These are phyloP conservation scores for Xestia ashworthii DNA, from an alignment of 2,888 invertebrate species.

Conservation along the genomic window DNA sequence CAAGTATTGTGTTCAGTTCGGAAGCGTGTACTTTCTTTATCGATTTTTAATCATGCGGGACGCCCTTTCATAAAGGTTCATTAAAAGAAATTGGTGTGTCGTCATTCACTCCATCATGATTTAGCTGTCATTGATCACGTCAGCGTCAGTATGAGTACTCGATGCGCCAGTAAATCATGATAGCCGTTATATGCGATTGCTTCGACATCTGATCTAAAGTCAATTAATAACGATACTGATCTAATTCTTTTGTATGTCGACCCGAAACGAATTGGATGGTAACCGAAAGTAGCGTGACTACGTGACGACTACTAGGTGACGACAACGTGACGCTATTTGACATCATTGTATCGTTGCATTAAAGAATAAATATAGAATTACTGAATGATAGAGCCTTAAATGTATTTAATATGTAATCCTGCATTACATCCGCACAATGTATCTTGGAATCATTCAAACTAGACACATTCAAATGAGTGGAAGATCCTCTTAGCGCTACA, in stretches of 20 bases:
- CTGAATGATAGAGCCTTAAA: constrained; percentile 7
- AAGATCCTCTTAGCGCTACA: constrained; percentile 56
- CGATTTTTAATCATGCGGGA: constrained; percentile 79
- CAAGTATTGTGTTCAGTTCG: constrained; percentile 73
- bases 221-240: constrained; percentile 80
- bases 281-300: constrained; percentile 76
- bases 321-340: constrained; percentile 62
- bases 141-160: constrained; percentile 63
- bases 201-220: constrained; percentile 75
- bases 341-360: constrained; percentile 23
- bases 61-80: constrained; percentile 79
- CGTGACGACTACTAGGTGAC: constrained; percentile 65
- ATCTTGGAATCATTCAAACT: constrained; percentile 38
- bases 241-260: constrained; percentile 71
- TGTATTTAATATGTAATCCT: constrained; percentile 32
- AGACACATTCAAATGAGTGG: constrained; percentile 50
- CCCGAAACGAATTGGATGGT: constrained; percentile 78
- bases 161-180: constrained; percentile 62
- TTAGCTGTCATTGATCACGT: constrained; percentile 79
- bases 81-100: constrained; percentile 81
- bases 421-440: constrained; percentile 38
- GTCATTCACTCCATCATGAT: constrained; percentile 80
- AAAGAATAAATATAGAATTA: constrained; percentile 10
- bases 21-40: constrained; percentile 76
- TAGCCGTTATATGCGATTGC: constrained; percentile 63